A percentile compares a stretch with the other conserved stretches of the same genome.
Conservation (phyloP, 2,797 vertebrate species). For the Xenopus petersii region DNA sequence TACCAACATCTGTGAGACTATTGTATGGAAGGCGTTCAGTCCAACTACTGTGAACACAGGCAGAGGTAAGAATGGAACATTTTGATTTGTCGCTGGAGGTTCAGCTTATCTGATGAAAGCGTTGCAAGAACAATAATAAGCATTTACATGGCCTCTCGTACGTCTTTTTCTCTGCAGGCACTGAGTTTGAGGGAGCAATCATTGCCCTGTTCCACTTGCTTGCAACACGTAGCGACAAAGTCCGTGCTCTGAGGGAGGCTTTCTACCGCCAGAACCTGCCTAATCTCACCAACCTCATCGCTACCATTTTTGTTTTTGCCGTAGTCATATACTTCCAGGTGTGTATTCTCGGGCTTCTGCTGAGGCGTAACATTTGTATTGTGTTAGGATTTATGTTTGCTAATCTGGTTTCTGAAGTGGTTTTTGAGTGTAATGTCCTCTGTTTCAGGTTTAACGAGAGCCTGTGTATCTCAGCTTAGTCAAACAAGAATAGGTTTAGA, state of each 20-base stretch:
- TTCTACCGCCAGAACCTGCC: slow-evolving; percentile 98
- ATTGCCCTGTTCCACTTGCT: slow-evolving; percentile 95
- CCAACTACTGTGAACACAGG: slow-evolving; percentile 97
- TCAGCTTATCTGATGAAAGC: too few species aligned
- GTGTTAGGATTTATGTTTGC: too few species aligned
- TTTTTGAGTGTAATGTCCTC: too few species aligned
- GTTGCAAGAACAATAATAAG: too few species aligned
- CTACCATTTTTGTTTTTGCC: slow-evolving; percentile 95
- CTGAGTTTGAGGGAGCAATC: slow-evolving; percentile 97
- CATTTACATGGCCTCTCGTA: too few species aligned
- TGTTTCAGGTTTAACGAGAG: too few species aligned
- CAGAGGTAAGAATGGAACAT: slow-evolving; percentile 72
- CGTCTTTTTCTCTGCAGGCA: slow-evolving; percentile 66
- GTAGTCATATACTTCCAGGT: slow-evolving; percentile 99
- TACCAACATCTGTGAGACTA: slow-evolving; percentile 98
- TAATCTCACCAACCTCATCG: slow-evolving; percentile 97
- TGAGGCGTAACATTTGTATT: not conserved
- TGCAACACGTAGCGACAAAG: slow-evolving; percentile 95
- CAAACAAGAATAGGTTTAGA: too few species aligned
- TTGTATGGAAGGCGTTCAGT: slow-evolving; percentile 98
- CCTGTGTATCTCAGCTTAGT: too few species aligned
- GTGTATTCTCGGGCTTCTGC: slow-evolving; percentile 38
- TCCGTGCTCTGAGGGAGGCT: slow-evolving; percentile 92
- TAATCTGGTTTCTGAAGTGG: too few species aligned
- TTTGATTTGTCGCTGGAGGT: not conserved